Conservation (phyloP, 2,113 vertebrate genomes). For the Trematomus loennbergii region DNA sequence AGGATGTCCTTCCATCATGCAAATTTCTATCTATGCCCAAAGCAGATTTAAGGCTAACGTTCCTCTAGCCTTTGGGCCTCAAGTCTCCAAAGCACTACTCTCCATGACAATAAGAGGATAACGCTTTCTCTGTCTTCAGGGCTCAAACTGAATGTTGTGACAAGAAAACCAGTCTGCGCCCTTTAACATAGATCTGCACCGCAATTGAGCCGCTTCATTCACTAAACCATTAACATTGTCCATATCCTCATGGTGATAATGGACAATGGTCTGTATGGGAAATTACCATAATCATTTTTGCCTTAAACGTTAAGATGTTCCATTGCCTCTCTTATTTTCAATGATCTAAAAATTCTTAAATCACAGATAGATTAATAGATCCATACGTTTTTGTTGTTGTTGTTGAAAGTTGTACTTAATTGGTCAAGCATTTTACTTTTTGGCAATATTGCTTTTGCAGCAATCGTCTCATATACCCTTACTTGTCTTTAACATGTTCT, state of each 20-base stretch:
- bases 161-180: slow-evolving; percentile 52
- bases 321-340: not conserved
- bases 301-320: not conserved
- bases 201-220: not conserved
- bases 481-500: too few relatives aligned
- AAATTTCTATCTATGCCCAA: slow-evolving; percentile 53
- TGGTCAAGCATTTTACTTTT: not conserved
- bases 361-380: not conserved
- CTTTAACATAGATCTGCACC: slow-evolving; percentile 44
- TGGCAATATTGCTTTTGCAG: not conserved
- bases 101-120: slow-evolving; percentile 70
- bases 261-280: not conserved
- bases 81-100: slow-evolving; percentile 43
- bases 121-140: slow-evolving; percentile 51
- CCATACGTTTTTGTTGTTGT: too few relatives aligned
- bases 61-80: slow-evolving; percentile 39
- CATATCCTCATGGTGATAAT: not conserved
- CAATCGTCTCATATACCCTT: too few relatives aligned
- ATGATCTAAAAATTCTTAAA: not conserved
- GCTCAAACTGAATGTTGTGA: slow-evolving; percentile 64
- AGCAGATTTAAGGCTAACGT: slow-evolving; percentile 62
- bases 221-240: not conserved
- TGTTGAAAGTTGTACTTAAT: not conserved
- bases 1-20: slow-evolving; percentile 25
- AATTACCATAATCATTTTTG: not conserved